Percentiles rank a stretch among this genome's conserved stretches.
Evolutionary conservation across 2,113 vertebrate genomes (phyloP).

Genomic region (Prolemur simus): DNA sequence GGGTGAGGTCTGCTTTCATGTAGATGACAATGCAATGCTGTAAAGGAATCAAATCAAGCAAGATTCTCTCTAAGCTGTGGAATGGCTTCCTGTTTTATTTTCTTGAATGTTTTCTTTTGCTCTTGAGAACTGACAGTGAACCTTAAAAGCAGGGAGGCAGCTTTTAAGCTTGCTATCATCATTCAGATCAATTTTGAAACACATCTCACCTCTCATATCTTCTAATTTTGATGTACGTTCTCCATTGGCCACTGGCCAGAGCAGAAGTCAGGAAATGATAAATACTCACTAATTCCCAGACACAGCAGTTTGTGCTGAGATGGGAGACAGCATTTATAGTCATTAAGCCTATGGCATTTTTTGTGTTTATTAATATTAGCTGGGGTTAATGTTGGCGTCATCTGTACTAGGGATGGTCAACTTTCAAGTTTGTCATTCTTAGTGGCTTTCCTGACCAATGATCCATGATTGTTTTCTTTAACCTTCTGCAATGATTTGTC

Average conservation of each 20-base stretch:
- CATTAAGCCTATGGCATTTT: constrained; percentile 51
- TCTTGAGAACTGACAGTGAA: constrained; percentile 69
- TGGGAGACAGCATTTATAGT: constrained; percentile 55
- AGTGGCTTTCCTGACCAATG: constrained; percentile 7
- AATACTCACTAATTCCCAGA: constrained; percentile 76
- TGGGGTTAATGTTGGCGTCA: constrained; percentile 37
- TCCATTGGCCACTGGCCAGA: constrained; percentile 77
- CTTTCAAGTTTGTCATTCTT: background rate
- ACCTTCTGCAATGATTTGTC: constrained; percentile 41
- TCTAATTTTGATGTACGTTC: constrained; percentile 81
- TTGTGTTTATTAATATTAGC: constrained; percentile 36
- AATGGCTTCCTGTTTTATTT: constrained; percentile 73
- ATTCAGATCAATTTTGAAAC: constrained; percentile 78
- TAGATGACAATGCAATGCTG: constrained; percentile 1
- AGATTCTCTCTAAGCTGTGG: constrained; percentile 1
- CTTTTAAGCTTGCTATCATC: constrained; percentile 76
- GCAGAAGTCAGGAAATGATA: constrained; percentile 79
- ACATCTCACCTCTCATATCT: constrained; percentile 77
- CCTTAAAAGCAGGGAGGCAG: constrained; percentile 70
- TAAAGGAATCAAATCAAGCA: constrained; percentile 55
- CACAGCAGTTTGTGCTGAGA: constrained; percentile 70
- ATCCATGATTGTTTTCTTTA: constrained; percentile 51
- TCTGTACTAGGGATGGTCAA: background rate
- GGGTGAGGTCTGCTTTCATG: constrained; percentile 46
- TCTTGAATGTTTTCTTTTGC: constrained; percentile 66